Base-by-base conservation (phyloP, 2,888 invertebrate genomes). In the Frankliniella fusca region DNA sequence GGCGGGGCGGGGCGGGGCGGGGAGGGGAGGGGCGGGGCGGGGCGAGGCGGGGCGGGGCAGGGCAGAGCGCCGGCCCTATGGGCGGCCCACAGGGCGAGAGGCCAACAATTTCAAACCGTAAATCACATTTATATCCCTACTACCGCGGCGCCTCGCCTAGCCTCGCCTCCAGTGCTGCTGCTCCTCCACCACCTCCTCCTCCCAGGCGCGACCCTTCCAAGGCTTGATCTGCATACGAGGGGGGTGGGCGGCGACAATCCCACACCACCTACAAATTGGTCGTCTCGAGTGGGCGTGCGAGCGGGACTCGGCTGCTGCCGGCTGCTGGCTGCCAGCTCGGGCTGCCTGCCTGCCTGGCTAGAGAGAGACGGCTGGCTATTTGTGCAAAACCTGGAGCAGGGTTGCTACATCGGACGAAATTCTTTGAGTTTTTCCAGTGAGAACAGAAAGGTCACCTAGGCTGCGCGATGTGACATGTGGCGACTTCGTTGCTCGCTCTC, bases 51-150 rank as follows among this genome's bases (percentile, higher is more conserved):
- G 15, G 18, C 15, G 54, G 54, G 15, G 54, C 7, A 8, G 54
- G 15, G 54, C 54, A 23, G 23, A n/a, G 23, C 65, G n/a, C 65
- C 38, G 38, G 38, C 38, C 38, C 38, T 38, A 38, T 38, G 38
- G 38, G 38, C 38, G 27, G 27, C 70, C 27, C 70, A 76, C 70
- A 76, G 70, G 70, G 70, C 70, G 70, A 27, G 70, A 76, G 70
- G 70, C 70, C 70, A 76, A 76, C 70, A 76, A 76, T 76, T 76
- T 76, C 27, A 76, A 76, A n/a, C 70, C 70, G 70, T 76, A 76
- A 76, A 76, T 76, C 70, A 76, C 70, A 76, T 76, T 76, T 76
- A 76, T 76, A 76, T 76, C 70, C 70, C 70, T 76, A 76, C 70
- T 76, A 76, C 23, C 70, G 70, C 70, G 18, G 54, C 20, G 18